Evolutionary conservation across 1,140 invertebrate species (phyloP).

Genomic region (Cyrtorhinus lividipennis): DNA sequence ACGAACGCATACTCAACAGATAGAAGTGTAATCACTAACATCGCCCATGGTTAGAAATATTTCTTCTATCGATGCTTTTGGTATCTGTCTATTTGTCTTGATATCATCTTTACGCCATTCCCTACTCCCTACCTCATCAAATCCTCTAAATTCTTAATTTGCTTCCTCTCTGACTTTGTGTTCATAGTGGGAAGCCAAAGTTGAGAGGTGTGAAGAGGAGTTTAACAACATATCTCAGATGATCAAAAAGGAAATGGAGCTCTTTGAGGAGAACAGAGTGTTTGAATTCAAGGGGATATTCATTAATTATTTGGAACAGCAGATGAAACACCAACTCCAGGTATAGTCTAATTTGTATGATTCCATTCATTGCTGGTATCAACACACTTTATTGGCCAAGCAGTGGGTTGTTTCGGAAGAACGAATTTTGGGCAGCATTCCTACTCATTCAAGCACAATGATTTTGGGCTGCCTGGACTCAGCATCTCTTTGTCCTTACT

Average conservation of each 20-base stretch:
- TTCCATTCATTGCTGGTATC: neutral
- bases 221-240: constrained; percentile 92
- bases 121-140: no score
- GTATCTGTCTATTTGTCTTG: no score
- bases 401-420: neutral
- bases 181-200: constrained; percentile 80
- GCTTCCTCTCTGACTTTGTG: no score
- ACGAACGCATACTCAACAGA: no score
- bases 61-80: no score
- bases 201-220: constrained; percentile 88
- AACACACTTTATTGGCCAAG: neutral
- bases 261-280: constrained; percentile 76
- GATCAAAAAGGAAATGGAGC: constrained; percentile 90
- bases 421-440: constrained; percentile 1
- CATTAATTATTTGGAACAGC: constrained; percentile 81
- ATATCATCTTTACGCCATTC: no score
- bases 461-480: neutral
- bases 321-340: constrained; percentile 91
- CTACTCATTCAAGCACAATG: neutral
- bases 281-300: constrained; percentile 82
- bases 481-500: constrained; percentile 7
- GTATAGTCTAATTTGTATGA: constrained; percentile 33
- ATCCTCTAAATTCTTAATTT: no score
- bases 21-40: no score
- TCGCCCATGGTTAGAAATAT: no score